Evolutionary conservation across 2,888 invertebrate genomes (phyloP), one percentile per base, ranked within the genome.

Genomic region (Actias luna): DNA sequence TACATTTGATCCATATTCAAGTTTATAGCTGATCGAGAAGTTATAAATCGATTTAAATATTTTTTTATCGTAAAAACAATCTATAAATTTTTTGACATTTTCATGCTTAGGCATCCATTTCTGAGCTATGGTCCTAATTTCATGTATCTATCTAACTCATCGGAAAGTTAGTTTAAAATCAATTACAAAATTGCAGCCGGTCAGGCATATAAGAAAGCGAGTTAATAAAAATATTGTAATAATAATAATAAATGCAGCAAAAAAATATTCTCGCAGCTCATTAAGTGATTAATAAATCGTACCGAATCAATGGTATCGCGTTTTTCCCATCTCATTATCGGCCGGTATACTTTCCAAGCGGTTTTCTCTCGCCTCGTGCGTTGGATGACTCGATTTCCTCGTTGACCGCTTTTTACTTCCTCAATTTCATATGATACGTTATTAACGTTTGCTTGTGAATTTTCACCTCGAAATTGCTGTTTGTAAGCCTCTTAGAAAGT

Each of bases 391-490:
- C 29, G 27, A 10, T 55, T 55, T 55, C 29, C 29, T 16, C 29
- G 55, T 16, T 55, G 55, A 55, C 55, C 55, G 55, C 55, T 55
- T 55, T 55, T 55, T 55, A 55, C 55, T 55, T 27, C 55, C 29
- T 55, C 29, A 29, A 29, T 55, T 55, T 29, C 8, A 55, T 55
- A 55, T 29, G 29, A 55, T 18, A 55, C 55, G 55, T 55, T 42
- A 62, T 62, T 62, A 62, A 42, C 61, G 42, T 62, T 22, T 58
- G 39, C 42, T 31, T 62, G 61, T 62, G 42, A 58, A 58, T 62
- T 62, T 62, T 62, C 58, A 46, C 58, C n/a, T 58, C 5, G 55
- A 29, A 55, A 55, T 55, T 55, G 29, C n/a, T 29, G 42, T 46
- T 60, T 29, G 16, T 29, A 12, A 0, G 33, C 16, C 1, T 60